Base-by-base conservation (phyloP, 2,797 vertebrate species). In the Microctenopoma steveboyesi region DNA sequence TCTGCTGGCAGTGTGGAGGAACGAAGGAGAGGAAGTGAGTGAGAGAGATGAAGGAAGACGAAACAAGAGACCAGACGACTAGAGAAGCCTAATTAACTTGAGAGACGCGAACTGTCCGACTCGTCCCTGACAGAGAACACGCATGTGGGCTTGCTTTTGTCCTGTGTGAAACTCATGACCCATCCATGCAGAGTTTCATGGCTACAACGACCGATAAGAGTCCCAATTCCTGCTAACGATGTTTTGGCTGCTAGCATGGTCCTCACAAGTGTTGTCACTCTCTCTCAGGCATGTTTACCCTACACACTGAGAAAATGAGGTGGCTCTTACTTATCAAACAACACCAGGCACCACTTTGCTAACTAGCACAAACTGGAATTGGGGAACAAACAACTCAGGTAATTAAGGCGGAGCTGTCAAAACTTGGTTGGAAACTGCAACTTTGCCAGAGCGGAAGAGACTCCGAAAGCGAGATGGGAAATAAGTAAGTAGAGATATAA, bases 71-170 rank as follows among this genome's bases (percentile, higher is more conserved):
- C 74, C 76, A 15, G 73, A 67, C 64, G 81, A 79, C 61, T 37
- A 14, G 16, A 74, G 69, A 22, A 81, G 70, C 64, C 82, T 86
- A 86, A 87, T 90, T 90, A 87, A 82, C 72, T 75, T 39, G 55
- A 86, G 65, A 86, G 82, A 68, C 69, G 4, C 67, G 62, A 79
- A 86, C 87, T 89, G 79, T 84, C 48, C 56, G 81, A 55, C 43
- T 67, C 54, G 47, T 78, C 67, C 59, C 75, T 42, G 58, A 60
- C 60, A 72, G 55, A 48, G 33, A 46, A 66, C 46, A 54, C 48
- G 64, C 47, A 35, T 63, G 22, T 22, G 22, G 22, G 22, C 22
- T 22, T 22, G 22, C 22, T 22, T 22, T 22, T 22, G 22, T 22
- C 22, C 22, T 22, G 22, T 22, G 22, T 22, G 22, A 22, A 22